phyloP scores from a whole-genome alignment of 2,888 invertebrate species.

The Acanthopleura granulata region DNA sequence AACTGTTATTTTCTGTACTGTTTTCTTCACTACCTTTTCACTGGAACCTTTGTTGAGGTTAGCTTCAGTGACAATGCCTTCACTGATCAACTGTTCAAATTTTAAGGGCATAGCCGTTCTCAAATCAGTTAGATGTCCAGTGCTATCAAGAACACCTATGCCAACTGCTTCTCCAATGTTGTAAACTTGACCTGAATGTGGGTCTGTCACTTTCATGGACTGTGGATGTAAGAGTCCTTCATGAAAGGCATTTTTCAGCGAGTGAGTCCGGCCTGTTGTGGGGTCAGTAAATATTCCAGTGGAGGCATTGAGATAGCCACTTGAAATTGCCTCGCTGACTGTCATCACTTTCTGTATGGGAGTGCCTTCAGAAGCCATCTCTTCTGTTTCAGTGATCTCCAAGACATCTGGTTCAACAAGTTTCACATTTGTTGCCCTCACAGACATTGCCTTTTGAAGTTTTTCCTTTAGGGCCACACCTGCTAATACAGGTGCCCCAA shows the following conservation, averaged over 20 bases:
- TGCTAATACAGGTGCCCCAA: constrained; percentile 76
- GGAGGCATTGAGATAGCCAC: constrained; percentile 82
- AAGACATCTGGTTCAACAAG: constrained; percentile 41
- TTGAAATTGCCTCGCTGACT: constrained; percentile 61
- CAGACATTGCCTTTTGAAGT: constrained; percentile 25
- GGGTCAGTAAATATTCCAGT: constrained; percentile 83
- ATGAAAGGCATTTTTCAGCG: constrained; percentile 83
- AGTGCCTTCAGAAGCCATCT: constrained; percentile 27
- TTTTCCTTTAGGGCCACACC: constrained; percentile 25
- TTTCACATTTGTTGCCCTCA: constrained; percentile 40
- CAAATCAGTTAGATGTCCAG: constrained; percentile 44
- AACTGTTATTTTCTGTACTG: constrained; percentile 50
- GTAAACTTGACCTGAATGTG: constrained; percentile 63
- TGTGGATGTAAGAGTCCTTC: constrained; percentile 45
- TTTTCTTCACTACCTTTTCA: constrained; percentile 45
- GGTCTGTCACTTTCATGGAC: constrained; percentile 46
- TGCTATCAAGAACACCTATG: constrained; percentile 41
- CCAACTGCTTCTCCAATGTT: constrained; percentile 84
- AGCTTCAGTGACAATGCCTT: constrained; percentile 57
- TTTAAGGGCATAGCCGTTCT: constrained; percentile 31
- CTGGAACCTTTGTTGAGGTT: constrained; percentile 35
- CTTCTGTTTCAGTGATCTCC: constrained; percentile 46
- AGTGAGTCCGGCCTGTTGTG: constrained; percentile 82
- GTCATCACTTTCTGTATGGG: constrained; percentile 41
- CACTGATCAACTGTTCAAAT: constrained; percentile 53